phyloP scores from a whole-genome alignment of 2,113 vertebrate genomes.

The Oreochromis tanganicae region DNA sequence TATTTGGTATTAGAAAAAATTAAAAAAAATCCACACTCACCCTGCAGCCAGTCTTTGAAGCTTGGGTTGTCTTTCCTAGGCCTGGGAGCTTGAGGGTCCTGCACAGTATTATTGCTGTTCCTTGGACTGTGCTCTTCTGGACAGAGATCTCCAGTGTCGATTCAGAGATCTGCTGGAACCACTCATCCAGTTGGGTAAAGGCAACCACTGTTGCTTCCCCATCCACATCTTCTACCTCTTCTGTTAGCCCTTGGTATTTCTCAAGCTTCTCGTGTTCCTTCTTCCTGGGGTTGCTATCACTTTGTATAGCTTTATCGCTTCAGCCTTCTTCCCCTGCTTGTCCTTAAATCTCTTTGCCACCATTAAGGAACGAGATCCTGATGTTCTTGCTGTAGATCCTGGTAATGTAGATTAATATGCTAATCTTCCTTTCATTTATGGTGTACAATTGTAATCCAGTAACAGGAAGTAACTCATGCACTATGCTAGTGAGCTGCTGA shows the following conservation, averaged over 20 bases:
- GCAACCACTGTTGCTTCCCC: neutral
- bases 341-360: neutral
- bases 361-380: neutral
- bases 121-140: neutral
- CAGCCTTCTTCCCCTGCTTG: neutral
- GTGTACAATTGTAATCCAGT: neutral
- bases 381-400: neutral
- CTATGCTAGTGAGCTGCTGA: neutral
- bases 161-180: neutral
- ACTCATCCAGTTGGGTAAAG: neutral
- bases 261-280: neutral
- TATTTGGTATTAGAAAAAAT: neutral
- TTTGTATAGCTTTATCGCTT: neutral
- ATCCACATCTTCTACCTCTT: neutral
- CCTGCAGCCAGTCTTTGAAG: neutral
- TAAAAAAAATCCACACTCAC: neutral
- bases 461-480: neutral
- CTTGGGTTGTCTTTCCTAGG: neutral
- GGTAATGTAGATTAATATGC: neutral
- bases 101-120: neutral
- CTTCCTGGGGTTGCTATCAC: neutral
- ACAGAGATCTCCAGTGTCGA: neutral
- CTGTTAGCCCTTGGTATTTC: neutral
- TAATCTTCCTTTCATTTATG: neutral
- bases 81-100: neutral